Percentiles rank a stretch among this genome's conserved stretches.
phyloP scores from a whole-genome alignment of 1,140 invertebrate species.

The Leptinotarsa lineolata region DNA sequence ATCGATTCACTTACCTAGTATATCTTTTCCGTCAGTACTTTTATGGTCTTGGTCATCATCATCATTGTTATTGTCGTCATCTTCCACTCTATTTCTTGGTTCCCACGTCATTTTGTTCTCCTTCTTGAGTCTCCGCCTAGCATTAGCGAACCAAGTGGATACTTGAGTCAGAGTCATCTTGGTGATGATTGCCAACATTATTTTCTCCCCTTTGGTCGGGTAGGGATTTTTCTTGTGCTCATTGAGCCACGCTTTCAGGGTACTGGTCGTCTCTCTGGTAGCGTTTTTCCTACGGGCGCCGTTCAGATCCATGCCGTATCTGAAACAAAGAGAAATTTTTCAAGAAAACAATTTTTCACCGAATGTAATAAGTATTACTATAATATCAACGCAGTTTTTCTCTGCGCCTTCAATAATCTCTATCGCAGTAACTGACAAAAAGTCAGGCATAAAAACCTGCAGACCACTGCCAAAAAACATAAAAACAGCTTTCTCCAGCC shows the following conservation, averaged over 20 bases:
- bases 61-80: slow-evolving; percentile 86
- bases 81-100: slow-evolving; percentile 84
- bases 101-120: slow-evolving; percentile 99
- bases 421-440: too few species aligned
- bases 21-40: slow-evolving; percentile 81
- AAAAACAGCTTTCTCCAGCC: too few species aligned
- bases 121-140: slow-evolving; percentile 92
- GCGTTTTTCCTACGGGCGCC: slow-evolving; percentile 94
- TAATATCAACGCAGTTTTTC: too few species aligned
- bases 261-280: slow-evolving; percentile 94
- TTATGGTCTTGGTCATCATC: slow-evolving; percentile 73
- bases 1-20: slow-evolving; percentile 64
- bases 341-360: background rate
- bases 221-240: slow-evolving; percentile 99
- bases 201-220: slow-evolving; percentile 98
- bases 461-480: too few species aligned
- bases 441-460: too few species aligned
- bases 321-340: slow-evolving; percentile 58
- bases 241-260: slow-evolving; percentile 96
- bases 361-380: too few species aligned
- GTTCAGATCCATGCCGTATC: slow-evolving; percentile 89
- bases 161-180: slow-evolving; percentile 99
- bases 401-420: too few species aligned
- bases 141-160: slow-evolving; percentile 99
- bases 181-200: slow-evolving; percentile 97